Base-by-base conservation (phyloP, 2,888 invertebrate genomes). In the Euclidia mi region DNA sequence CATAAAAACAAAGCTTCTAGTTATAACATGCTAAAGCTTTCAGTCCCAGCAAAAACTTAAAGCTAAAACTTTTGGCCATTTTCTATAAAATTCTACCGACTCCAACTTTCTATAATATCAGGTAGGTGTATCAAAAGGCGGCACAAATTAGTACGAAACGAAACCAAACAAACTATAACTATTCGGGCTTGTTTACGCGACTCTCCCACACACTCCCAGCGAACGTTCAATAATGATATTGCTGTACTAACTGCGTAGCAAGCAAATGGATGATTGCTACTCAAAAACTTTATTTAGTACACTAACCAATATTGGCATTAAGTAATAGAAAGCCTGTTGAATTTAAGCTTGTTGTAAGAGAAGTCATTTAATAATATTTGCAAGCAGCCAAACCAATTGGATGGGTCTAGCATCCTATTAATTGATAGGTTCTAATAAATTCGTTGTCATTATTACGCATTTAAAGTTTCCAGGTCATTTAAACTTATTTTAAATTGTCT, bases 191-290 rank as follows among this genome's bases (percentile, higher is more conserved):
- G 17, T 35, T 35, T 35, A 15, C 14, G 7, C 15, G 35, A 14
- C 15, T 15, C 35, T 35, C 35, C 15, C 35, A 35, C 15, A 12
- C 18, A 38, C 37, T 17, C 35, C 10, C 18, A 38, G 18, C 18
- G 15, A 35, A 35, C 35, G 15, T 12, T 9, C 35, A 7, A 14
- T 10, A 7, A 38, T 17, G 10, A 38, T 38, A 38, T 38, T 18
- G 37, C 37, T n/a, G n/a, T 38, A 38, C 17, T 38, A 38, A 17
- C 18, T 18, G n/a, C 10, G 15, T 15, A 9, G 18, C 37, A 10
- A 15, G 9, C 35, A 35, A 10, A 38, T 38, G 17, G 18, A 38
- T 38, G 37, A 10, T 10, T 3, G 18, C 10, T 18, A 10, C 18
- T 2, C 17, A 18, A 38, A 18, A 18, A n/a, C 18, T 18, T 18